Evolutionary conservation across 53 echinoderm and acorn worm species (phyloP).

Genomic region (Actinopyga echinites): DNA sequence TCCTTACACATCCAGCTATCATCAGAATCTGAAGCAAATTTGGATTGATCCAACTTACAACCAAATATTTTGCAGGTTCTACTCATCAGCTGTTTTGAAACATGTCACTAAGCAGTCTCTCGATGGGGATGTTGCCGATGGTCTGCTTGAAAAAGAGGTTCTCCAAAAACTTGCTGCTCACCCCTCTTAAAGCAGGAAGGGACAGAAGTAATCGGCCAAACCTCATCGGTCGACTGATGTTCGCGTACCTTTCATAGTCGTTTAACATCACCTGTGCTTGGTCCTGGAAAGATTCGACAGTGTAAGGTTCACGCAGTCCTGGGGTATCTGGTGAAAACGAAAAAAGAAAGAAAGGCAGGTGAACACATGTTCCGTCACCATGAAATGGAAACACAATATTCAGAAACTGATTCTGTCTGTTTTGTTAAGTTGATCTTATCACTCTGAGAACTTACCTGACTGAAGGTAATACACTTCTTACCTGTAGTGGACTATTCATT

Average conservation of each 20-base stretch:
- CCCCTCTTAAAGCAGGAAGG: slow-evolving; percentile 81
- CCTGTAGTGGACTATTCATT: too few species aligned
- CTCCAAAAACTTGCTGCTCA: slow-evolving; percentile 85
- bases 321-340: slow-evolving; percentile 70
- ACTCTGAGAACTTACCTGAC: too few species aligned
- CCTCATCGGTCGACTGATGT: slow-evolving; percentile 70
- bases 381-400: not conserved
- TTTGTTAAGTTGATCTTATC: not conserved
- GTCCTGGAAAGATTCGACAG: slow-evolving; percentile 90
- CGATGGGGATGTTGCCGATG: slow-evolving; percentile 90
- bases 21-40: too few species aligned
- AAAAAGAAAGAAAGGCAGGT: not conserved
- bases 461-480: too few species aligned
- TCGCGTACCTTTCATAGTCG: slow-evolving; percentile 89
- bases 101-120: slow-evolving; percentile 91
- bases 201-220: slow-evolving; percentile 89
- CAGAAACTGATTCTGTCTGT: not conserved
- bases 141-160: slow-evolving; percentile 90
- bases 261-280: slow-evolving; percentile 97
- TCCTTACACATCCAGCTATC: too few species aligned
- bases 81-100: slow-evolving; percentile 84
- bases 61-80: not conserved
- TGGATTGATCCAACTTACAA: too few species aligned
- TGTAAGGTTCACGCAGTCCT: slow-evolving; percentile 79
- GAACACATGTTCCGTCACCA: not conserved